These are phyloP conservation scores for Perca flavescens DNA, from an alignment of 2,113 vertebrate species.

Conservation along the genomic window DNA sequence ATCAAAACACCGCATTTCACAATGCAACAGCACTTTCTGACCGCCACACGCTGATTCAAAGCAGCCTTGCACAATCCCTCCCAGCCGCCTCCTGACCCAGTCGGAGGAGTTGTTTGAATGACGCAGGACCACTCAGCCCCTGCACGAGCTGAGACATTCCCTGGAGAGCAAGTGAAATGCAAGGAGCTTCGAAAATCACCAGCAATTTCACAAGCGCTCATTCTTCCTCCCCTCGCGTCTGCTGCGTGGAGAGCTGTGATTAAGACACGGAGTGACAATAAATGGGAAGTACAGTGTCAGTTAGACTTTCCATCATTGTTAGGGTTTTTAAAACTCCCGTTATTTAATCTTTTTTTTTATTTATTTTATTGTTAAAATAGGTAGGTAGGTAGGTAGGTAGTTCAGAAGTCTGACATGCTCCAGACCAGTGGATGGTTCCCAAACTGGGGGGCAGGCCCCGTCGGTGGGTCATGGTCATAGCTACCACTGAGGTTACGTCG, in stretches of 20 bases:
- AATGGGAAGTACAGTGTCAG: neutral
- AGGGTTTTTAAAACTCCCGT: neutral
- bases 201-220: constrained; percentile 69
- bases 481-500: neutral
- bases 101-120: constrained; percentile 57
- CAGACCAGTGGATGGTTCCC: neutral
- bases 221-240: constrained; percentile 4
- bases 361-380: neutral
- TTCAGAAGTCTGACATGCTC: neutral
- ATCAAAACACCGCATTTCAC: constrained; percentile 55
- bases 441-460: neutral
- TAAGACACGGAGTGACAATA: constrained; percentile 31
- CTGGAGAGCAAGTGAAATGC: constrained; percentile 76
- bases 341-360: neutral
- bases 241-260: constrained; percentile 31
- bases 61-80: constrained; percentile 44
- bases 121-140: constrained; percentile 71
- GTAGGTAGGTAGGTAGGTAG: no score
- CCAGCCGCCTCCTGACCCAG: constrained; percentile 40
- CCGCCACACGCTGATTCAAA: constrained; percentile 36
- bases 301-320: neutral
- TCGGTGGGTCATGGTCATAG: neutral
- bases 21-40: constrained; percentile 20
- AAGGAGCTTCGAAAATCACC: constrained; percentile 63
- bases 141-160: constrained; percentile 84